These are phyloP conservation scores for Phanerotoma sp. DNA, from an alignment of 2,888 invertebrate genomes.

Conservation along the genomic window DNA sequence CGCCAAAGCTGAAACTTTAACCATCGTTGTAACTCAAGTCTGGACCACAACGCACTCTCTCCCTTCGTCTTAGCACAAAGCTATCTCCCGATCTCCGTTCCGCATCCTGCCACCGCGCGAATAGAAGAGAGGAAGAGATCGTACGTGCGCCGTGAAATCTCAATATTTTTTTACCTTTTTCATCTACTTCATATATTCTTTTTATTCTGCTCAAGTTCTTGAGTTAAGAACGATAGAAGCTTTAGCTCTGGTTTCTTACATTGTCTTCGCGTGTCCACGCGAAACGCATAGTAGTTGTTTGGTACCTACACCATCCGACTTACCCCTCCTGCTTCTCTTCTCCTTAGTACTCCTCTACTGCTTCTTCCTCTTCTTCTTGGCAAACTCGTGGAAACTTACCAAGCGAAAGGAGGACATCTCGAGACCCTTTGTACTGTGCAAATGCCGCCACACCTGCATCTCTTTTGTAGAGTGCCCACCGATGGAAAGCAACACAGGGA, in stretches of 20 bases:
- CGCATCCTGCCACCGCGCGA: slow-evolving; percentile 40
- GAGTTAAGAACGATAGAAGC: background rate
- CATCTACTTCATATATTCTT: slow-evolving; percentile 1
- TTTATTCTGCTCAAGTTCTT: background rate
- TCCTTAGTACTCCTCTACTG: too few species aligned
- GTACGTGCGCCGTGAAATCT: slow-evolving; percentile 23
- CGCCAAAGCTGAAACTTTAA: slow-evolving; percentile 42
- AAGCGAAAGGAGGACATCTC: slow-evolving; percentile 1
- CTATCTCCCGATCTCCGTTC: slow-evolving; percentile 44
- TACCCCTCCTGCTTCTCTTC: background rate
- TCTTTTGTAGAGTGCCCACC: slow-evolving; percentile 1
- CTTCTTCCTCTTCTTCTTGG: background rate
- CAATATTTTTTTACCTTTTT: slow-evolving; percentile 3
- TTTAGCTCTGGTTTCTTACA: slow-evolving; percentile 5
- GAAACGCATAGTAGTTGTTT: background rate
- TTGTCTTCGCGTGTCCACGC: slow-evolving; percentile 12
- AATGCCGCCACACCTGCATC: slow-evolving; percentile 46
- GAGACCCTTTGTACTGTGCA: background rate
- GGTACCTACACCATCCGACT: background rate
- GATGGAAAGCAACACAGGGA: slow-evolving; percentile 24
- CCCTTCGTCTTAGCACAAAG: slow-evolving; percentile 36
- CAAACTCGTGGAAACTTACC: background rate
- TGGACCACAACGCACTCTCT: slow-evolving; percentile 41
- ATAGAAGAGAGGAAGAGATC: slow-evolving; percentile 27
- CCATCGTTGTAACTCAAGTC: slow-evolving; percentile 46